Evolutionary conservation across 2,113 vertebrate genomes (phyloP).

Genomic region (Orientallactaga bullata): DNA sequence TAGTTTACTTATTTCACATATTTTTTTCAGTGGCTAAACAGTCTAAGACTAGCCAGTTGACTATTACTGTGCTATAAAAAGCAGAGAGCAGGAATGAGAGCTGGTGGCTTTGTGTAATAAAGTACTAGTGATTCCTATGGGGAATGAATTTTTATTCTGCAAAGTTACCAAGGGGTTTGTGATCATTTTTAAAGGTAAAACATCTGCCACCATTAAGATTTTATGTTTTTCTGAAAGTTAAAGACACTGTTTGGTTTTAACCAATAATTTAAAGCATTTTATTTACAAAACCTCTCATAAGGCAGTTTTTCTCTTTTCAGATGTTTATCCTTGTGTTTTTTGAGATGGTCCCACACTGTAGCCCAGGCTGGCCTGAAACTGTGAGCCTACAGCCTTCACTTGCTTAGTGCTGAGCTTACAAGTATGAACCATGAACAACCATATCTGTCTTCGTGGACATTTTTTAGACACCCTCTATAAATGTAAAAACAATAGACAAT

Average conservation of each 20-base stretch:
- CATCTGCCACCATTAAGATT: slow-evolving; percentile 19
- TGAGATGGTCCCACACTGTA: neutral
- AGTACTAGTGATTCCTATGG: neutral
- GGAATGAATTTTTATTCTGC: slow-evolving; percentile 3
- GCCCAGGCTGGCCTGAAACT: neutral
- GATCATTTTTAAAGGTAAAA: slow-evolving; percentile 43
- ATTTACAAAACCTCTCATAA: neutral
- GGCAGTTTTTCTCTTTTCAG: neutral
- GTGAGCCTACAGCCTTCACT: neutral
- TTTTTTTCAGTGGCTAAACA: slow-evolving; percentile 33
- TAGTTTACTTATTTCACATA: slow-evolving; percentile 21
- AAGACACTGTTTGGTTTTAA: slow-evolving; percentile 10
- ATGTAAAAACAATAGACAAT: too few species aligned
- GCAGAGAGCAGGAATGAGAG: neutral
- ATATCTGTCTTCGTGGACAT: neutral
- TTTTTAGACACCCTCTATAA: too few species aligned
- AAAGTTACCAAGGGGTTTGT: slow-evolving; percentile 1
- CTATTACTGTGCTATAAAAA: neutral
- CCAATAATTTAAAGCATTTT: neutral
- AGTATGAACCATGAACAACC: neutral
- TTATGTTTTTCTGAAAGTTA: neutral
- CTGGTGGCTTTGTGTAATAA: slow-evolving; percentile 21
- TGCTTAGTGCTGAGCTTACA: neutral
- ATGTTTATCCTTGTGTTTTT: neutral
- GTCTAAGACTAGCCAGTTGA: neutral